A percentile compares a stretch with the other conserved stretches of the same genome.
phyloP scores from a whole-genome alignment of 2,113 vertebrate species.

The Phalacrocorax aristotelis region DNA sequence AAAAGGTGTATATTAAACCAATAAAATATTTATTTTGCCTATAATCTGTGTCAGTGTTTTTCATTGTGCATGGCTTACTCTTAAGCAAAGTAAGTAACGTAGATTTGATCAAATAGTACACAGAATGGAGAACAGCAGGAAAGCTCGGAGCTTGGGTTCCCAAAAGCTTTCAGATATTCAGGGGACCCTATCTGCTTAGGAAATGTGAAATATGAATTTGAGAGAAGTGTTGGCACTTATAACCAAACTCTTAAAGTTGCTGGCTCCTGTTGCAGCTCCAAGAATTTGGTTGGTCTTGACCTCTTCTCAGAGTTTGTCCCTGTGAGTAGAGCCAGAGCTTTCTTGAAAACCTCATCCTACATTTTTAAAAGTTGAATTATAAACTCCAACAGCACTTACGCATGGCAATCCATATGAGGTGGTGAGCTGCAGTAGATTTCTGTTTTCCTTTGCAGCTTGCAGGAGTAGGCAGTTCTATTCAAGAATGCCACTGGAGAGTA shows the following conservation, averaged over 20 bases:
- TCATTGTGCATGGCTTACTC: background rate
- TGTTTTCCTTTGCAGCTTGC: background rate
- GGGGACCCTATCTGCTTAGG: background rate
- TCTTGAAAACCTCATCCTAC: background rate
- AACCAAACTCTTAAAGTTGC: background rate
- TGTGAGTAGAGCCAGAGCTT: background rate
- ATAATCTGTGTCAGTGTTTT: slow-evolving; percentile 49
- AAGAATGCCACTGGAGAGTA: background rate
- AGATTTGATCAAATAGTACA: background rate
- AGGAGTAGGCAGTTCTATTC: background rate
- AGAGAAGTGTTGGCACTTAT: background rate
- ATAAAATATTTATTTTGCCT: slow-evolving; percentile 89
- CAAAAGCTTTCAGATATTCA: background rate
- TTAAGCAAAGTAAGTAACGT: background rate
- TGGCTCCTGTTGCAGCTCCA: background rate
- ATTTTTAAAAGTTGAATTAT: background rate
- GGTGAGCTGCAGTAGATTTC: background rate
- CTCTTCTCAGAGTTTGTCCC: background rate
- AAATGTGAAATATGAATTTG: background rate
- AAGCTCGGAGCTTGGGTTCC: background rate
- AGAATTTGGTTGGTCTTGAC: background rate
- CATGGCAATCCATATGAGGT: rapidly evolving
- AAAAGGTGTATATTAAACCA: slow-evolving; percentile 71
- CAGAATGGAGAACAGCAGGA: background rate
- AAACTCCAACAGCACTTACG: background rate